Conservation (phyloP, 2,888 invertebrate genomes). For the Carpatolechia fugitivella region DNA sequence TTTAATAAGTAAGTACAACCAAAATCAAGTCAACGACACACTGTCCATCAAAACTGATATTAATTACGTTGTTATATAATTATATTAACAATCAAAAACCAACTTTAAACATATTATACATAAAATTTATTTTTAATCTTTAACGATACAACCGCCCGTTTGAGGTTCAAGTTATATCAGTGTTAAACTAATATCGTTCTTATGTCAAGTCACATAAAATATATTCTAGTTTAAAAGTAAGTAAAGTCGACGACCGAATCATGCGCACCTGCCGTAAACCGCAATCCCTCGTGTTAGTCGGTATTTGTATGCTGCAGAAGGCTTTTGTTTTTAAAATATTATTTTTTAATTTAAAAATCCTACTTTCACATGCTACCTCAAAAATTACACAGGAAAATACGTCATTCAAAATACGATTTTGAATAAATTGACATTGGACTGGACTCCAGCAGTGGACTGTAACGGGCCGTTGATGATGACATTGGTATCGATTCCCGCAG, state of each 20-base stretch:
- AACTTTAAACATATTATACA: background rate
- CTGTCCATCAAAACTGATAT: slow-evolving; percentile 6
- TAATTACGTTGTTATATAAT: slow-evolving; percentile 13
- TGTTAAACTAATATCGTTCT: background rate
- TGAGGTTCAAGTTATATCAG: background rate
- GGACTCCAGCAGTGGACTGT: no score
- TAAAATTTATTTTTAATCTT: background rate
- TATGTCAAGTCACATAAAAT: background rate
- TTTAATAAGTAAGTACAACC: background rate
- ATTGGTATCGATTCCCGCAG: no score
- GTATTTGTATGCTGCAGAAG: background rate
- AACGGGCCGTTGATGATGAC: no score
- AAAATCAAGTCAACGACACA: slow-evolving; percentile 11
- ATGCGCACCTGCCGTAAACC: slow-evolving; percentile 20
- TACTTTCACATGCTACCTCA: no score
- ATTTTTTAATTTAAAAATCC: background rate
- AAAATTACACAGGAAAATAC: no score
- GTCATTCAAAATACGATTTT: no score
- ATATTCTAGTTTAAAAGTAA: slow-evolving; percentile 3
- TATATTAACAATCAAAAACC: background rate
- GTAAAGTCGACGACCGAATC: slow-evolving; percentile 37
- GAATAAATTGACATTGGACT: no score
- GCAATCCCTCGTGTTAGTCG: slow-evolving; percentile 16
- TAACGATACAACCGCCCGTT: background rate
- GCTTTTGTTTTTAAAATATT: background rate